These are phyloP conservation scores for Pristionchus exspectatus DNA, from an alignment of 2,888 invertebrate species.

Conservation along the genomic window DNA sequence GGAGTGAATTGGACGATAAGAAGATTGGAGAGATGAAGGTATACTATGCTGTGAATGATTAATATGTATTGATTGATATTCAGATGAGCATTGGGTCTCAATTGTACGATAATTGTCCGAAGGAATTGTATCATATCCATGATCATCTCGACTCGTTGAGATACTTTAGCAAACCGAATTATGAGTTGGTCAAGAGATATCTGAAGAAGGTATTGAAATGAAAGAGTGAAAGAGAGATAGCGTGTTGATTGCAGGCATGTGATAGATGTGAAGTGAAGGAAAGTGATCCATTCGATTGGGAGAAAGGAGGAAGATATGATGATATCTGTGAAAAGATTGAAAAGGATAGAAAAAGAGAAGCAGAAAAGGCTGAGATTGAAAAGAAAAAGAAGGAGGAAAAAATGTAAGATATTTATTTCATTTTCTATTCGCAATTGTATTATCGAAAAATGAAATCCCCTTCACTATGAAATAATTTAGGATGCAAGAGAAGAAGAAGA, in stretches of 20 bases:
- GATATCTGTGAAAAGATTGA: slow-evolving; percentile 31
- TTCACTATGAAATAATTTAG: not conserved
- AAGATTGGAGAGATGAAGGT: slow-evolving; percentile 39
- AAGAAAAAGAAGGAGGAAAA: not conserved
- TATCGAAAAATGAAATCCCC: not conserved
- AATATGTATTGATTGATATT: not conserved
- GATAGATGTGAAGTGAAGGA: slow-evolving; percentile 5
- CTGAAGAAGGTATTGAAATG: slow-evolving; percentile 24
- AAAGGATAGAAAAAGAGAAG: slow-evolving; percentile 30
- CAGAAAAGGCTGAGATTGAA: not conserved
- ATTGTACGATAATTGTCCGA: slow-evolving; percentile 63
- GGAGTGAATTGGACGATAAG: slow-evolving; percentile 54
- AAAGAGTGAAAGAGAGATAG: not conserved
- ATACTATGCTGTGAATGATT: not conserved
- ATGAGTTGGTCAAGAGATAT: slow-evolving; percentile 31
- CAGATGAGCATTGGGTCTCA: slow-evolving; percentile 56
- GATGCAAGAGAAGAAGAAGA: slow-evolving; percentile 29
- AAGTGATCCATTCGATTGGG: slow-evolving; percentile 52
- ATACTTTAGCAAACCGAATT: slow-evolving; percentile 40
- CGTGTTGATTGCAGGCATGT: not conserved
- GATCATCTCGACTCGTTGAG: slow-evolving; percentile 61
- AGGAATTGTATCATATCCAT: slow-evolving; percentile 60
- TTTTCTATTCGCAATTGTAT: not conserved
- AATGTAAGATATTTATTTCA: not conserved
- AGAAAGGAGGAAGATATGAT: slow-evolving; percentile 48